These are phyloP conservation scores for Melipona quadrifasciata DNA, from an alignment of 1,140 invertebrate genomes.

Conservation along the genomic window DNA sequence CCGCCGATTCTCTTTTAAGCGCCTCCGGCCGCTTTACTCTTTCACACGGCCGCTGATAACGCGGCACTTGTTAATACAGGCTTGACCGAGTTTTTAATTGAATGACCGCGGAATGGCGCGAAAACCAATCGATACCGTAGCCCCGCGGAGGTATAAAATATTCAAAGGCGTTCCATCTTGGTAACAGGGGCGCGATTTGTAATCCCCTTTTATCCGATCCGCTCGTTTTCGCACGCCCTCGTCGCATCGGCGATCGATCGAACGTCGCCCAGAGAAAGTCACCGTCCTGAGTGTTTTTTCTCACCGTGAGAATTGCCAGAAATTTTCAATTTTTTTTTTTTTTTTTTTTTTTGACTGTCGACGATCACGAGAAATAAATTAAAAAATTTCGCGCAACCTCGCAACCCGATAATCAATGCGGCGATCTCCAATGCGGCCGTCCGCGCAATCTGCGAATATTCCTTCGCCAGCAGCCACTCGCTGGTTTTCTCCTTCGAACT, in stretches of 20 bases:
- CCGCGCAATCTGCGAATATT: background rate
- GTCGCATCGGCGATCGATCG: conserved; percentile 28
- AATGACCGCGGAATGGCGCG: conserved; percentile 55
- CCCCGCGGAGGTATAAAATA: conserved; percentile 51
- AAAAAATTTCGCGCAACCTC: background rate
- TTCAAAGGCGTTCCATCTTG: conserved; percentile 32
- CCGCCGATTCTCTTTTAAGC: conserved; percentile 22
- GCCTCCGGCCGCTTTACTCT: conserved; percentile 39
- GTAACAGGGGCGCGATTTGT: conserved; percentile 51
- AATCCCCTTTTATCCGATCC: conserved; percentile 30
- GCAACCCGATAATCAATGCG: background rate
- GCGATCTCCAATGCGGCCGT: background rate
- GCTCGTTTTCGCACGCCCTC: conserved; percentile 31
- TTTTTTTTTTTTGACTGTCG: background rate
- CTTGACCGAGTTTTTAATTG: conserved; percentile 68
- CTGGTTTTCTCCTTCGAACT: background rate
- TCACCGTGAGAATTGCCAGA: background rate
- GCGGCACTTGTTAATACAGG: conserved; percentile 58
- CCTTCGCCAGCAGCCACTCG: background rate
- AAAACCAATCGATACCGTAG: conserved; percentile 60
- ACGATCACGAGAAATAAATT: background rate
- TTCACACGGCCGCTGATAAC: conserved; percentile 37
- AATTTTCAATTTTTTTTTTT: no score
- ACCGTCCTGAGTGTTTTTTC: no score
- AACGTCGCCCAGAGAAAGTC: background rate